Evolutionary conservation across 2,113 vertebrate genomes (phyloP).

Genomic region (Coryphaenoides rupestris): DNA sequence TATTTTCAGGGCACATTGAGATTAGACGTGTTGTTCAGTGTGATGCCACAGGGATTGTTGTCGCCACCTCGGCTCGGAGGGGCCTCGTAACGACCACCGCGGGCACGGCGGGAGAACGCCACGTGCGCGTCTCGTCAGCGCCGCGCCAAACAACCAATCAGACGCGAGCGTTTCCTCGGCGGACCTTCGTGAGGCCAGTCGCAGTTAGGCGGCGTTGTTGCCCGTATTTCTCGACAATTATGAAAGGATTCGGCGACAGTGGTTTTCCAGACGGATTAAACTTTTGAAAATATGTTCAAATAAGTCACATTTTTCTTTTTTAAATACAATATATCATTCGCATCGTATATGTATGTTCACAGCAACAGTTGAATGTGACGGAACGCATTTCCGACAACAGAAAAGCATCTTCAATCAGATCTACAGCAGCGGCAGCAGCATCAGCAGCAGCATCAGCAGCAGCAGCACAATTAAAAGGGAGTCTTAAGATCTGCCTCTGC

Average conservation of each 20-base stretch:
- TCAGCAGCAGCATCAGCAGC: too few relatives aligned
- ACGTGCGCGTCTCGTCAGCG: constrained; percentile 44
- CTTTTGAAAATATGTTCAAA: constrained; percentile 12
- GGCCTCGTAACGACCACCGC: constrained; percentile 37
- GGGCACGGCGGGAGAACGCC: constrained; percentile 25
- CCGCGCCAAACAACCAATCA: constrained; percentile 59
- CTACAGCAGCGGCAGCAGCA: too few relatives aligned
- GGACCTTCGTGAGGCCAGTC: constrained; percentile 59
- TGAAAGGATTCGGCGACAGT: constrained; percentile 24
- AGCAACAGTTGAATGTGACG: constrained; percentile 12
- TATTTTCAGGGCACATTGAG: too few relatives aligned
- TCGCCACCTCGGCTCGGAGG: constrained; percentile 55
- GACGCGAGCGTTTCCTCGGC: constrained; percentile 40
- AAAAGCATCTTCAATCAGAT: constrained; percentile 24
- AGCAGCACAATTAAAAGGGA: constrained; percentile 5
- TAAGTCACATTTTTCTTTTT: constrained; percentile 3
- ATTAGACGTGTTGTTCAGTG: constrained; percentile 4
- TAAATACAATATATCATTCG: neutral
- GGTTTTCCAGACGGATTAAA: constrained; percentile 35
- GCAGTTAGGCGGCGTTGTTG: constrained; percentile 44
- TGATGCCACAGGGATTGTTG: constrained; percentile 24
- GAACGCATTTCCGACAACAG: constrained; percentile 42
- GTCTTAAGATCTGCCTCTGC: constrained; percentile 39
- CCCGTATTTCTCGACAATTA: constrained; percentile 28
- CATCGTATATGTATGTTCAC: neutral